A percentile compares a stretch with the other conserved stretches of the same genome.
These are phyloP conservation scores for Melanotaenia maccullochi DNA, from an alignment of 2,797 vertebrate genomes.

Conservation along the genomic window DNA sequence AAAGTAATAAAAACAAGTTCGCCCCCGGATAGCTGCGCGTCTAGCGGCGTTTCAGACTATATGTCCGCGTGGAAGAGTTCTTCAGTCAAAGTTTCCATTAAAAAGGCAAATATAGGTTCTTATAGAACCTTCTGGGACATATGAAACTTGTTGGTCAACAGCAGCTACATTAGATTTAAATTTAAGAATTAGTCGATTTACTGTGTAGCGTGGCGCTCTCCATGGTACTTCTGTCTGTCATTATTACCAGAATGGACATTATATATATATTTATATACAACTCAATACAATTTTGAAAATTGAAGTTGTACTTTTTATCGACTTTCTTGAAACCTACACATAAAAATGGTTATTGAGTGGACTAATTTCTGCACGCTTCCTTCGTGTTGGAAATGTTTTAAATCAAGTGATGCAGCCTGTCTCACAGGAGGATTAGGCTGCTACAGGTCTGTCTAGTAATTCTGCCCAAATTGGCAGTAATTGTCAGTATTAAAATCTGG, in stretches of 20 bases:
- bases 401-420: constrained; percentile 58
- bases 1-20: background rate
- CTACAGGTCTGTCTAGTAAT: constrained; percentile 84
- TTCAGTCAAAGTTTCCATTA: background rate
- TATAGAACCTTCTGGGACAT: background rate
- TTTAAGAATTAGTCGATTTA: background rate
- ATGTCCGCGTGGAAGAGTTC: no score
- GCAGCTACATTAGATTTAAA: background rate
- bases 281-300: no score
- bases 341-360: background rate
- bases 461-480: constrained; percentile 94
- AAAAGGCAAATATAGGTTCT: background rate
- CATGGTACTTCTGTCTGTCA: background rate
- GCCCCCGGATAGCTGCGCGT: background rate
- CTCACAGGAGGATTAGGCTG: constrained; percentile 82
- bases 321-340: background rate
- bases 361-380: constrained; percentile 24
- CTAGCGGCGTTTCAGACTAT: background rate
- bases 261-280: no score
- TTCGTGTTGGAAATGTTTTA: constrained; percentile 22
- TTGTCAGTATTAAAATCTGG: constrained; percentile 97
- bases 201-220: background rate
- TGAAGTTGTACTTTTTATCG: background rate
- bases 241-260: no score
- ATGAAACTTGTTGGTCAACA: background rate